Evolutionary conservation across 2,888 invertebrate species (phyloP), one percentile per base, ranked within the genome.

Genomic region (Andrena marginata): DNA sequence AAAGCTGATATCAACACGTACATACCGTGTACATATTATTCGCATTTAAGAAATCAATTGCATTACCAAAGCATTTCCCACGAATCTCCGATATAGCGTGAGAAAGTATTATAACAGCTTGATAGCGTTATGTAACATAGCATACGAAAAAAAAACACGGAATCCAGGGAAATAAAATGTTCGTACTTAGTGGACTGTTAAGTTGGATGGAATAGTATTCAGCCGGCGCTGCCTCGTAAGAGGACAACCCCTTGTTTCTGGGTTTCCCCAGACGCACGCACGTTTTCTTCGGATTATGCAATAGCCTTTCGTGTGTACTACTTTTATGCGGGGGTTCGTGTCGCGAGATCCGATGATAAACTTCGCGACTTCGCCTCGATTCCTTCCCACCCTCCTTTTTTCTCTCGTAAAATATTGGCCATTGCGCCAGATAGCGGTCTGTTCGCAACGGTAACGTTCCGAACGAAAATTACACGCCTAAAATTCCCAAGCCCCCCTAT

Each of bases 261-360:
- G 33, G 7, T 59, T 74, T 49, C 42, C 60, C 35, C 54, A 72
- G 65, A 78, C 62, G 60, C 84, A 89, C 90, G 87, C 87, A 88
- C 77, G 80, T 88, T 90, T 87, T 87, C 86, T 87, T 75, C 71
- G 72, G 85, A 88, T 90, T 90, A 89, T 90, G 87, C 88, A 91
- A 90, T 86, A 72, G 82, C 79, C 70, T 83, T 89, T 89, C 88
- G 87, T 86, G 90, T 90, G 90, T 87, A 84, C 91, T 89, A 91
- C 89, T 91, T 91, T 89, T 87, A 77, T 81, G 80, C 64, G 68
- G 77, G 54, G 68, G 78, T 89, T 91, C 90, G 91, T 91, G 90
- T 85, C 82, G 86, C 78, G 81, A 90, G 90, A 90, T 91, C 82
- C 67, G 49, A 86, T 70, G 91, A 91, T 91, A 90, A 90, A 85